Evolutionary conservation across 2,888 invertebrate genomes (phyloP), one percentile per base, ranked within the genome.

Genomic region (Eretmocerus hayati): DNA sequence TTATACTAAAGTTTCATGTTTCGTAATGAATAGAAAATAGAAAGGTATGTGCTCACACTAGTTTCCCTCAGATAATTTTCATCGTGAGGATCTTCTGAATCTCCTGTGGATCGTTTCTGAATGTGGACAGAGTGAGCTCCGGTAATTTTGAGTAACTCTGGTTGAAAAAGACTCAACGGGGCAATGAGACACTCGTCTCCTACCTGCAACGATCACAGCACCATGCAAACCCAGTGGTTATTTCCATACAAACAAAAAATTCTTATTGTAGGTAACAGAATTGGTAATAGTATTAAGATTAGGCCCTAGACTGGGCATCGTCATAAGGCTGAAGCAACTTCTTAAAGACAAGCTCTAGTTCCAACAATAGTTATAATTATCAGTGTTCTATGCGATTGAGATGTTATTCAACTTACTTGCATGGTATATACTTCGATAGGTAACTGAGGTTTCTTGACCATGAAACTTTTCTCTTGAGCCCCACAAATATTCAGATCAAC

Each of bases 141-240:
- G 0, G 92, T 92, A 15, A 93, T 84, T 62, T 86, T 87, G 19
- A 94, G 79, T 48, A 94, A 74, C 69, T 93, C 93, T 0, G 90
- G 90, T 66, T 87, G 85, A 67, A 95, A 92, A 51, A 93, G 74
- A 56, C 90, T 85, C 21, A 95, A 71, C 0, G 94, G 92, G 4
- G 94, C 92, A 54, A 95, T 84, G 22, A 95, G 84, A 61, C 90
- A 87, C 71, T 95, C 95, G 71, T 95, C 95, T 0, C 92, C 94
- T 5, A 89, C 83, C 77, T 85, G 75, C 39, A 51, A 48, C 8
- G 16, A 43, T 46, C 32, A 46, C 45, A 16, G 72, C 59, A 8
- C 18, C 22, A 48, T 32, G 16, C 18, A 11, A 9, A 31, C 4
- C 35, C 30, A 23, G 16, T 9, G 15, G 32, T 18, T 21, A 4